phyloP scores from a whole-genome alignment of 2,113 vertebrate species.

The Sciurus niger region DNA sequence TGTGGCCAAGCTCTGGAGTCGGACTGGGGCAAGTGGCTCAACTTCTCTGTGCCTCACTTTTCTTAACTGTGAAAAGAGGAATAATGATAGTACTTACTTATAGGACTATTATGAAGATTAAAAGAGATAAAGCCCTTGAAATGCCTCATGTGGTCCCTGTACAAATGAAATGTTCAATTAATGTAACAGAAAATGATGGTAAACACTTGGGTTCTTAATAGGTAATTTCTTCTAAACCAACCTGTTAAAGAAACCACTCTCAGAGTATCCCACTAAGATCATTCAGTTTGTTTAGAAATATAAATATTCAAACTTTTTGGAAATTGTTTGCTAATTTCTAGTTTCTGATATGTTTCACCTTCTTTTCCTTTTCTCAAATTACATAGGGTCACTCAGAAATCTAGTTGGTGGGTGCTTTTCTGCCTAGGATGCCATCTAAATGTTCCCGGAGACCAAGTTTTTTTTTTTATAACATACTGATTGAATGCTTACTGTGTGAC shows the following conservation, averaged over 20 bases:
- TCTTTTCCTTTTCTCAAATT: background rate
- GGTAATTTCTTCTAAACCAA: background rate
- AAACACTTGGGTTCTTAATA: background rate
- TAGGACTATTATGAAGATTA: background rate
- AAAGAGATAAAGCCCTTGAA: background rate
- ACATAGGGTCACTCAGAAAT: background rate
- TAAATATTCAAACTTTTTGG: constrained; percentile 16
- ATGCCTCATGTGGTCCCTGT: background rate
- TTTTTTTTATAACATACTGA: background rate
- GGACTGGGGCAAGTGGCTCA: background rate
- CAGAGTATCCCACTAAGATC: background rate
- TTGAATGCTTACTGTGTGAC: background rate
- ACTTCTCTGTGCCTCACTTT: background rate
- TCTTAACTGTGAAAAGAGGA: background rate
- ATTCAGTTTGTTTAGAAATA: background rate
- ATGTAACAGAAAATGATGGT: background rate
- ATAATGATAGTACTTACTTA: background rate
- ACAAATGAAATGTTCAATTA: constrained; percentile 29
- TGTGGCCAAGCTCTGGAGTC: background rate
- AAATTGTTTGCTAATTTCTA: background rate
- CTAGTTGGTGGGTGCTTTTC: background rate
- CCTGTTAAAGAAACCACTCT: background rate
- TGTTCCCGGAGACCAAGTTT: background rate
- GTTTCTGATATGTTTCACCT: background rate
- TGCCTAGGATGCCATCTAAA: background rate